Conservation (phyloP, 2,888 invertebrate genomes). For the Prosapia bicincta region DNA sequence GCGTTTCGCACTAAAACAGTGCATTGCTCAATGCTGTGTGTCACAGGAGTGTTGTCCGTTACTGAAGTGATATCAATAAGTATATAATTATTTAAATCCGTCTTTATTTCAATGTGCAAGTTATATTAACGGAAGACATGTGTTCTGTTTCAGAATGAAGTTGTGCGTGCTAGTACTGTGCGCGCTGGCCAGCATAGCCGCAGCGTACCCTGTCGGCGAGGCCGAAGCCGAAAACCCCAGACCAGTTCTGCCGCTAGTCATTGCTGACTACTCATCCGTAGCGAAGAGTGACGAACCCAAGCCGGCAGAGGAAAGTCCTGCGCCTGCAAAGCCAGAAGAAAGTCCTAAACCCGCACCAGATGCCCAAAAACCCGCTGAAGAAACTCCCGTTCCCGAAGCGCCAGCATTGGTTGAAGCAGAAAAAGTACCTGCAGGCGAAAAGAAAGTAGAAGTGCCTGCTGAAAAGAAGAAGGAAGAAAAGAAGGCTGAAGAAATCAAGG, state of each 20-base stretch:
- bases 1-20: too few species aligned
- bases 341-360: slow-evolving; percentile 24
- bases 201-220: slow-evolving; percentile 23
- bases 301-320: slow-evolving; percentile 39
- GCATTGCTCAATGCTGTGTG: too few species aligned
- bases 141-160: slow-evolving; percentile 32
- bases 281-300: slow-evolving; percentile 38
- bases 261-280: slow-evolving; percentile 48
- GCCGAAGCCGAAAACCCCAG: slow-evolving; percentile 33
- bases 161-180: slow-evolving; percentile 31
- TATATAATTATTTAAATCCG: too few species aligned
- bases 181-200: slow-evolving; percentile 28
- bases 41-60: too few species aligned
- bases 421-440: slow-evolving; percentile 31
- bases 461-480: slow-evolving; percentile 35
- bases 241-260: slow-evolving; percentile 45
- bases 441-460: slow-evolving; percentile 29
- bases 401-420: slow-evolving; percentile 28
- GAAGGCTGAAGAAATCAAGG: slow-evolving; percentile 30
- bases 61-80: too few species aligned
- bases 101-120: too few species aligned
- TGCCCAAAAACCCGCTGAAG: slow-evolving; percentile 27
- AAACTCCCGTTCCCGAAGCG: slow-evolving; percentile 31
- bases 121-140: too few species aligned
- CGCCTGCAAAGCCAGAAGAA: slow-evolving; percentile 35